Percentiles rank a stretch among this genome's conserved stretches.
Conservation (phyloP, 2,113 vertebrate genomes). For the Dendrocopos noguchii region DNA sequence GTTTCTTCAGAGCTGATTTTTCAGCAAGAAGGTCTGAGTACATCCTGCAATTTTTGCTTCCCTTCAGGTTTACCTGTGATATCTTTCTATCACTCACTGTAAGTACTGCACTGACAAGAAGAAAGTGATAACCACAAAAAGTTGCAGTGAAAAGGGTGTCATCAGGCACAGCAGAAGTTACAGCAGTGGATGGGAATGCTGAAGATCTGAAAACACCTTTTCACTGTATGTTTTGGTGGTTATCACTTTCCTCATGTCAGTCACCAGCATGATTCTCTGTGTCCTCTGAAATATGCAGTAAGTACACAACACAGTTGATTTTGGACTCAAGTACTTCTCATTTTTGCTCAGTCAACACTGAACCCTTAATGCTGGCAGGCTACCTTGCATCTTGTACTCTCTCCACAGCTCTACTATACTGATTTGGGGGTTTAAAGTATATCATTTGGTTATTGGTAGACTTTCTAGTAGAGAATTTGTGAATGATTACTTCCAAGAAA, state of each 20-base stretch:
- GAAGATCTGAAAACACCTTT: too few relatives aligned
- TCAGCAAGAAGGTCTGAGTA: neutral
- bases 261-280: neutral
- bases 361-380: neutral
- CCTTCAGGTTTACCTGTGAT: neutral
- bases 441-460: neutral
- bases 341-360: neutral
- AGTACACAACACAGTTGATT: neutral
- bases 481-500: neutral
- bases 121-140: neutral
- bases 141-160: neutral
- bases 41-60: neutral
- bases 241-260: too few relatives aligned
- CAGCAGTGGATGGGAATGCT: neutral
- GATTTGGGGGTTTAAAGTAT: neutral
- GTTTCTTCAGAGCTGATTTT: neutral
- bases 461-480: neutral
- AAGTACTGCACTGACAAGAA: neutral
- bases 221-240: too few relatives aligned
- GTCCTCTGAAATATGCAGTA: neutral
- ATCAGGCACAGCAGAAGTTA: neutral
- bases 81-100: neutral
- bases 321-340: neutral
- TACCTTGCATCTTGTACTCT: neutral
- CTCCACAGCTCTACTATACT: neutral